These are phyloP conservation scores for Oryctolagus cuniculus DNA, from an alignment of 2,113 vertebrate genomes.

Conservation along the genomic window mOryCun1.1 NC_091453.1:50231001-50231500, in stretches of 20 bases:
- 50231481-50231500: constrained; percentile 42
- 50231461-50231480: constrained; percentile 16
- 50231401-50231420: constrained; percentile 26
- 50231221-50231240: constrained; percentile 23
- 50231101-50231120: constrained; percentile 18
- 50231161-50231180: neutral
- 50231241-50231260: constrained; percentile 25
- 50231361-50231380: neutral
- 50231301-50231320: constrained; percentile 56
- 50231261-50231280: neutral
- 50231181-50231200: constrained; percentile 23
- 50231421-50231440: constrained; percentile 44
- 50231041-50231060: constrained; percentile 25
- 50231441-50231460: neutral
- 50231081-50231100: constrained; percentile 34
- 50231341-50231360: constrained; percentile 14
- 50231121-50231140: neutral
- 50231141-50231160: constrained; percentile 34
- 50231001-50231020: constrained; percentile 45
- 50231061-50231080: constrained; percentile 12
- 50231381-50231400: constrained; percentile 6
- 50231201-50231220: constrained; percentile 51
- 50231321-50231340: neutral
- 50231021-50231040: constrained; percentile 32
- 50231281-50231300: constrained; percentile 40